Percentiles rank a stretch among this genome's conserved stretches.
Evolutionary conservation across 2,797 vertebrate species (phyloP).

Genomic region (Enteromius trimaculatus): DNA sequence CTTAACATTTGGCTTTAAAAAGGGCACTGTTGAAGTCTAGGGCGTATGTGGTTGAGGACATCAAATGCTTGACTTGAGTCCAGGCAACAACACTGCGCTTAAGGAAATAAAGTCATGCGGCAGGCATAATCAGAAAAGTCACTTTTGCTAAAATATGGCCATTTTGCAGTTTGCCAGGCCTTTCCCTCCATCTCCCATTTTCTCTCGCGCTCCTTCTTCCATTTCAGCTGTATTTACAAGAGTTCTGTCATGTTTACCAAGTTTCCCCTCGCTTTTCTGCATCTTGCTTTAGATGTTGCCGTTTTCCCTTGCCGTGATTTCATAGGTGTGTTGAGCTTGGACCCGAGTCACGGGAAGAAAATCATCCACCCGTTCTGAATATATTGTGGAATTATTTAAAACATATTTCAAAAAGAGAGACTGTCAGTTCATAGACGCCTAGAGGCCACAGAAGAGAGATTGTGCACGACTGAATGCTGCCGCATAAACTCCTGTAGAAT

Average conservation of each 20-base stretch:
- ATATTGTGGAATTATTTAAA: slow-evolving; percentile 77
- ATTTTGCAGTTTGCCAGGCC: slow-evolving; percentile 57
- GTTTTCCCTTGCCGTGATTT: slow-evolving; percentile 74
- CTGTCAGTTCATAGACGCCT: slow-evolving; percentile 64
- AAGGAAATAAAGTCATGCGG: slow-evolving; percentile 76
- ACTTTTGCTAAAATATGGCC: slow-evolving; percentile 62
- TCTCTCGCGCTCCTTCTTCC: slow-evolving; percentile 44
- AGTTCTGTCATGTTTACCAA: slow-evolving; percentile 77
- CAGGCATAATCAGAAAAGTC: slow-evolving; percentile 67
- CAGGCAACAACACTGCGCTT: slow-evolving; percentile 71
- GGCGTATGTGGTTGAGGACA: slow-evolving; percentile 69
- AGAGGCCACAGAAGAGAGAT: slow-evolving; percentile 54
- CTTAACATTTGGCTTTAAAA: slow-evolving; percentile 65
- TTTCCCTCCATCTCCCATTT: slow-evolving; percentile 26
- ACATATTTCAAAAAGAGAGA: slow-evolving; percentile 71
- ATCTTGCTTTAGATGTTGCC: slow-evolving; percentile 74
- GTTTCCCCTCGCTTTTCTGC: slow-evolving; percentile 70
- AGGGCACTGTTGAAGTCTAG: slow-evolving; percentile 66
- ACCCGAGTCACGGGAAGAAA: slow-evolving; percentile 73
- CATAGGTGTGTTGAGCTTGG: slow-evolving; percentile 78
- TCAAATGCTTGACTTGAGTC: slow-evolving; percentile 71
- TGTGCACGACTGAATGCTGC: slow-evolving; percentile 42
- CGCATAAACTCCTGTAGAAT: slow-evolving; percentile 7
- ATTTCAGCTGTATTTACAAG: slow-evolving; percentile 62
- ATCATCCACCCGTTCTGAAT: slow-evolving; percentile 73